Evolutionary conservation across 2,888 invertebrate species (phyloP).

Genomic region (Agrotis ipsilon): DNA sequence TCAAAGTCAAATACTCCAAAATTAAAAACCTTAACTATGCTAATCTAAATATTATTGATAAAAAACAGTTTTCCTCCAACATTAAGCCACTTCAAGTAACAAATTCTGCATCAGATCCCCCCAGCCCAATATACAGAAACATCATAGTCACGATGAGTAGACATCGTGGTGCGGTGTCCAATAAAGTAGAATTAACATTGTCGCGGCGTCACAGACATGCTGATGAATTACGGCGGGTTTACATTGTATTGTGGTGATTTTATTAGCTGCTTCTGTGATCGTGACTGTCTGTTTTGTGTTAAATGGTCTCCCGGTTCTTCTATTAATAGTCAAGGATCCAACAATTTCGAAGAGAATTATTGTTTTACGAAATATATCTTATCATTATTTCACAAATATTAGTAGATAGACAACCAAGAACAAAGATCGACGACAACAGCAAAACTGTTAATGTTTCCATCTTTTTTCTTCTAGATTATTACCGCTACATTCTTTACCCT

Average conservation of each 20-base stretch:
- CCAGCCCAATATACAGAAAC: conserved; percentile 11
- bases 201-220: conserved; percentile 58
- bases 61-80: background rate
- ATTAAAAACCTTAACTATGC: background rate
- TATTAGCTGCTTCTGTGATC: conserved; percentile 46
- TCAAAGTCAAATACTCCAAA: background rate
- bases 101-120: conserved; percentile 14
- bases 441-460: background rate
- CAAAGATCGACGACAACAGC: no score
- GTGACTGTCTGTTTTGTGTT: conserved; percentile 44
- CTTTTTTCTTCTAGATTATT: background rate
- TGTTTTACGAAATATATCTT: no score
- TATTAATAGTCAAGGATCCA: background rate
- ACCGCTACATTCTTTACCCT: no score
- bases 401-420: no score
- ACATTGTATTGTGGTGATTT: conserved; percentile 61
- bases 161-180: conserved; percentile 38
- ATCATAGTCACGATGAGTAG: conserved; percentile 61
- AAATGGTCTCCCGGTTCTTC: background rate
- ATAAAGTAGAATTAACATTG: conserved; percentile 68
- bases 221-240: conserved; percentile 60
- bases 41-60: background rate
- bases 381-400: no score
- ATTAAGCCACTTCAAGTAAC: background rate
- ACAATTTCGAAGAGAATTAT: background rate